phyloP scores from a whole-genome alignment of 35 echinoderm and acorn worm species.

The Acanthaster planci region DNA sequence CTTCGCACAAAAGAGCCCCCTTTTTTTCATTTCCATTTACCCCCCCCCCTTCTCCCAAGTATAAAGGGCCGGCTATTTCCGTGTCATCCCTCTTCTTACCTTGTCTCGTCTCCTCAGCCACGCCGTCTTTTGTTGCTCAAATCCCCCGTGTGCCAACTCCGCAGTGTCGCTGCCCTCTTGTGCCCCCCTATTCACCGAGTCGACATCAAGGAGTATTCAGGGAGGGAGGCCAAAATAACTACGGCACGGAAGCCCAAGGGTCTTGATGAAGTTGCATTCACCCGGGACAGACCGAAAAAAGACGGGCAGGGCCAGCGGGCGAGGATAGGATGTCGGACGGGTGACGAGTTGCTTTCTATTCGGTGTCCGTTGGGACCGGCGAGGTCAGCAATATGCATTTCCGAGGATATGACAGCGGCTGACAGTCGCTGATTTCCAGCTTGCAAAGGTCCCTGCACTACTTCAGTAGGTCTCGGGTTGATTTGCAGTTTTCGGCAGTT shows the following conservation, averaged over 20 bases:
- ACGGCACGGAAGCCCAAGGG: not conserved
- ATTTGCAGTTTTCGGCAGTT: too few relatives aligned
- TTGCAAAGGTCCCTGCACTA: not conserved
- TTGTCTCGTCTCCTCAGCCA: not conserved
- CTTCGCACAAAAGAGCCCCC: not conserved
- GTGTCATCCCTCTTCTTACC: not conserved
- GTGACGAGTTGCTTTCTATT: not conserved
- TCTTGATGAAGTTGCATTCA: not conserved
- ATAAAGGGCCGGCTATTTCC: not conserved
- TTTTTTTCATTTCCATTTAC: not conserved
- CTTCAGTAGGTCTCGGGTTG: not conserved
- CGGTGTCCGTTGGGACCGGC: not conserved
- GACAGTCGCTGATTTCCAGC: not conserved
- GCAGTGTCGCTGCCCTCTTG: not conserved
- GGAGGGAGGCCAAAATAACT: not conserved
- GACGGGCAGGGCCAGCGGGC: not conserved
- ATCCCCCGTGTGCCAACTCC: not conserved
- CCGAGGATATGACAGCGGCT: not conserved
- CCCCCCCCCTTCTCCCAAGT: not conserved
- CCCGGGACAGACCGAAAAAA: not conserved
- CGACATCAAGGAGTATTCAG: too few relatives aligned
- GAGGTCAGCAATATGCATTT: not conserved
- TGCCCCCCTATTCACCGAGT: not conserved
- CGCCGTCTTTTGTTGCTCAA: slow-evolving; percentile 7
- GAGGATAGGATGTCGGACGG: not conserved